phyloP scores from a whole-genome alignment of 2,113 vertebrate species.

The Peromyscus polionotus region DNA sequence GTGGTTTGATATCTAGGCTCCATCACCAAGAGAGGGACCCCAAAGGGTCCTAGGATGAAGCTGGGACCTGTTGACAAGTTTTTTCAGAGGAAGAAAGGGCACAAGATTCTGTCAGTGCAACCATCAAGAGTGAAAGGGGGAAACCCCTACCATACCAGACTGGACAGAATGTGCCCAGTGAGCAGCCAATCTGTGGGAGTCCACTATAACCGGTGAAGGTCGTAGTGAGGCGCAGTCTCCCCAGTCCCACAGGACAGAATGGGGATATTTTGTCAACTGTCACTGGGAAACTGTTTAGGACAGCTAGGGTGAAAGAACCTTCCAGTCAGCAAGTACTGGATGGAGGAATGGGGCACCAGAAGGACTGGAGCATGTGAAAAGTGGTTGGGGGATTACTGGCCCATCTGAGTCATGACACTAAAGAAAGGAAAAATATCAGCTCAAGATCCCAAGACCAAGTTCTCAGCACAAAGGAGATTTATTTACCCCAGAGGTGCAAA shows the following conservation, averaged over 20 bases:
- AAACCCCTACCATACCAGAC: not conserved
- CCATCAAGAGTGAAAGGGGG: too few relatives aligned
- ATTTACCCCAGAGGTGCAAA: too few relatives aligned
- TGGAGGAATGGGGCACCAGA: too few relatives aligned
- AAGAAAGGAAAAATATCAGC: too few relatives aligned
- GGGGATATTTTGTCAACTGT: not conserved
- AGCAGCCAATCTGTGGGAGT: not conserved
- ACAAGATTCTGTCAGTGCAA: not conserved
- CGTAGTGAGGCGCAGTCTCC: not conserved
- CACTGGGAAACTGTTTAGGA: not conserved
- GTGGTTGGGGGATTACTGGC: not conserved
- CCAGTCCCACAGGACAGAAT: not conserved
- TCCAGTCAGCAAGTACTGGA: not conserved
- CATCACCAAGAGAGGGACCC: not conserved
- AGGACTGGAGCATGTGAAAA: not conserved
- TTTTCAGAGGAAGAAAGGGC: not conserved
- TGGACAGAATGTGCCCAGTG: not conserved
- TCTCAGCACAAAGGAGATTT: not conserved
- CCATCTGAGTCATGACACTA: not conserved
- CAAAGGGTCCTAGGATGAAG: not conserved
- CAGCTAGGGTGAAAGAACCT: not conserved
- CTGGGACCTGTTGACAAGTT: not conserved
- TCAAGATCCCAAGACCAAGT: too few relatives aligned
- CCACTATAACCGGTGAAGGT: not conserved
- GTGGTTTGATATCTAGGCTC: not conserved